A percentile compares a stretch with the other conserved stretches of the same genome.
Conservation (phyloP, 2,113 vertebrate species). For the Octodon degus region DNA sequence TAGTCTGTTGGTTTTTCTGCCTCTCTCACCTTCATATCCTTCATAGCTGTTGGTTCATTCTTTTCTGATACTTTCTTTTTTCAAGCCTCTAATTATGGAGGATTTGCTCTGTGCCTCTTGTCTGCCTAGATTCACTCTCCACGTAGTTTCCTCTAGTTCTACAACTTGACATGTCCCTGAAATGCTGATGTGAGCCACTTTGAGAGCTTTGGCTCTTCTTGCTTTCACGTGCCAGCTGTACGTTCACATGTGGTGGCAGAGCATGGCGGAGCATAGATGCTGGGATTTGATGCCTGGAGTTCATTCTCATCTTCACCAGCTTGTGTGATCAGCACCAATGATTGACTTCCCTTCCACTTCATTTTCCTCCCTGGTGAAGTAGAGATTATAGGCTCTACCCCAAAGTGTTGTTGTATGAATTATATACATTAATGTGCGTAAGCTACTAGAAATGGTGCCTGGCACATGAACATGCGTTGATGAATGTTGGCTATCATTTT, state of each 20-base stretch:
- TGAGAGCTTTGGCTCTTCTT: neutral
- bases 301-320: neutral
- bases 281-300: neutral
- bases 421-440: neutral
- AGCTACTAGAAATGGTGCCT: neutral
- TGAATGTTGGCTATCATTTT: conserved; percentile 6
- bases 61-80: neutral
- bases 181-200: neutral
- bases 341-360: neutral
- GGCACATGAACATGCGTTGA: neutral
- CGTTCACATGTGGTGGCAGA: rapidly evolving
- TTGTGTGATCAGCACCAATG: neutral
- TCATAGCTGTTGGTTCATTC: neutral
- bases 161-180: neutral
- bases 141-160: neutral
- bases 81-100: neutral
- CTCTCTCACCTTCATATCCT: neutral
- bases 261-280: too few species aligned
- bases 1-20: neutral
- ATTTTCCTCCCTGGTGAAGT: neutral
- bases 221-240: neutral
- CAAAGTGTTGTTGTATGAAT: neutral
- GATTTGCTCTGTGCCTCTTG: neutral
- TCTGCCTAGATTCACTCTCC: neutral
- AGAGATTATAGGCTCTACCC: neutral